phyloP scores from a whole-genome alignment of 2,113 vertebrate genomes.

The Hypanus sabinus region DNA sequence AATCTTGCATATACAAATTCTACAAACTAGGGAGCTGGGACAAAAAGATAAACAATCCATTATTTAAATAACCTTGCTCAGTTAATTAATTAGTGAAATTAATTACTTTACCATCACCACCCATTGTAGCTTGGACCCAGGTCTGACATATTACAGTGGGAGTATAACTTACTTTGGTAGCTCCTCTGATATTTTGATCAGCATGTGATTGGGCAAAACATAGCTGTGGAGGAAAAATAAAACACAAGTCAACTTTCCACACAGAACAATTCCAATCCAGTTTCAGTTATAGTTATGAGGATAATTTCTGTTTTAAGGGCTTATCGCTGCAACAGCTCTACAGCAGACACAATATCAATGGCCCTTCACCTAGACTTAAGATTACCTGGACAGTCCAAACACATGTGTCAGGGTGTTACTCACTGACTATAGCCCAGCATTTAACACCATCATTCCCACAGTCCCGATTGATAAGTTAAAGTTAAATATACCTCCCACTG shows the following conservation, averaged over 20 bases:
- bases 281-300: too few relatives aligned
- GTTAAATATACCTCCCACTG: too few relatives aligned
- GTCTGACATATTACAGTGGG: neutral
- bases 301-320: too few relatives aligned
- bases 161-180: conserved; percentile 78
- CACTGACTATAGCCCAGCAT: too few relatives aligned
- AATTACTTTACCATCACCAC: neutral
- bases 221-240: conserved; percentile 61
- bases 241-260: conserved; percentile 13
- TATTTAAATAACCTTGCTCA: neutral
- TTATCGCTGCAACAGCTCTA: too few relatives aligned
- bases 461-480: too few relatives aligned
- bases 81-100: neutral
- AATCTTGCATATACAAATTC: neutral
- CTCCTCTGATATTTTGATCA: conserved; percentile 83
- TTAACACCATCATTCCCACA: too few relatives aligned
- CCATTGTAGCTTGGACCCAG: neutral
- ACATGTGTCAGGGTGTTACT: too few relatives aligned
- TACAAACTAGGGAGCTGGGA: neutral
- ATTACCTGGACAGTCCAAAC: too few relatives aligned
- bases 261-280: too few relatives aligned
- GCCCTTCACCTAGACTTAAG: too few relatives aligned
- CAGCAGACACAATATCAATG: too few relatives aligned
- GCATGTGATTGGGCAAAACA: conserved; percentile 88
- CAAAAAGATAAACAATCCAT: neutral